Percentiles rank a stretch among this genome's conserved stretches.
Evolutionary conservation across 64 coral and sea anemone genomes (phyloP).

Genomic region (Dendronephthya gigantea): DNA sequence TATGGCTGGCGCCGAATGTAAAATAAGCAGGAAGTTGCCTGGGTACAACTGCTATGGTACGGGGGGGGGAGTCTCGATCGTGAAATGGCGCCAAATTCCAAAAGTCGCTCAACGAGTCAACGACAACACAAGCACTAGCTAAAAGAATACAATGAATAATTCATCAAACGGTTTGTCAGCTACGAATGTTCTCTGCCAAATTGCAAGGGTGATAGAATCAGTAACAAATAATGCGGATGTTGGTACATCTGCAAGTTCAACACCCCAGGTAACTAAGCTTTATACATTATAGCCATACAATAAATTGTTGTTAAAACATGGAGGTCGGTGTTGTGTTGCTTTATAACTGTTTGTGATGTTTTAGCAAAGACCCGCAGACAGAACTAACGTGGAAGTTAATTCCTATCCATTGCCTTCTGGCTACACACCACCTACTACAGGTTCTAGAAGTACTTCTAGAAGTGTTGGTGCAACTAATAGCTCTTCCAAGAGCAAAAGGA

Average conservation of each 20-base stretch:
- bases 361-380: neutral
- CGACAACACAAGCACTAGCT: too few species aligned
- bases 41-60: too few species aligned
- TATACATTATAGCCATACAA: too few species aligned
- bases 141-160: conserved; percentile 19
- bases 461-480: neutral
- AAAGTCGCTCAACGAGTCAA: too few species aligned
- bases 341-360: neutral
- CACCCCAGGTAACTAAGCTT: neutral
- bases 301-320: neutral
- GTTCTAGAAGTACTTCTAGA: neutral
- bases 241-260: neutral
- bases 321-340: neutral
- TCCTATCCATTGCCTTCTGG: neutral
- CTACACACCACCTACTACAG: too few species aligned
- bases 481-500: neutral
- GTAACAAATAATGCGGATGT: neutral
- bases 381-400: neutral
- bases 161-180: neutral
- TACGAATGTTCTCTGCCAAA: neutral
- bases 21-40: too few species aligned
- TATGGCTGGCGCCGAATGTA: too few species aligned
- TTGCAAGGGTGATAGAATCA: neutral
- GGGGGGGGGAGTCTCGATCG: too few species aligned
- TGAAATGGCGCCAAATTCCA: too few species aligned